Evolutionary conservation across 1,140 invertebrate genomes (phyloP).

Genomic region (Nymphalis io): DNA sequence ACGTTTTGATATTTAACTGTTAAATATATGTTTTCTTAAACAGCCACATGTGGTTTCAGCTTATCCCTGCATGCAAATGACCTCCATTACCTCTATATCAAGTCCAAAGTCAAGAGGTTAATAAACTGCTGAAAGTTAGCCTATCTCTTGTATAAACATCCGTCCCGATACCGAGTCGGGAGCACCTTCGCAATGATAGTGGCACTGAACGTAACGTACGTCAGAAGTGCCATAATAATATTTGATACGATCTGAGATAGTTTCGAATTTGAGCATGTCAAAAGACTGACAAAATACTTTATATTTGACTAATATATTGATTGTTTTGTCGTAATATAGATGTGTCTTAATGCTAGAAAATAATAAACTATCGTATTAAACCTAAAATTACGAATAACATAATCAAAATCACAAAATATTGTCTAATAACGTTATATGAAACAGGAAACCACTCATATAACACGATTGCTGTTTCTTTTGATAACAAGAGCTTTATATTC

Average conservation of each 20-base stretch:
- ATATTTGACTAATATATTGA: no score
- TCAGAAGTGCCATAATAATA: neutral
- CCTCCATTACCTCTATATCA: conserved; percentile 27
- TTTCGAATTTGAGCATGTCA: neutral
- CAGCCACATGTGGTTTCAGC: neutral
- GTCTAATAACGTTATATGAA: no score
- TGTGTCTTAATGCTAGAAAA: no score
- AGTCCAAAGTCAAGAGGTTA: conserved; percentile 56
- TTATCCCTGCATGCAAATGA: conserved; percentile 15
- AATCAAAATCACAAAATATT: no score
- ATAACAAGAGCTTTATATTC: no score
- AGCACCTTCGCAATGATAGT: conserved; percentile 56
- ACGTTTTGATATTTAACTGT: neutral
- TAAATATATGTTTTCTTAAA: neutral
- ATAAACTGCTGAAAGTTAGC: conserved; percentile 52
- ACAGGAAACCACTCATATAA: no score
- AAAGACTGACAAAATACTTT: no score
- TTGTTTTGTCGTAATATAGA: no score
- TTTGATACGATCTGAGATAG: neutral
- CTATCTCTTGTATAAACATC: conserved; percentile 65
- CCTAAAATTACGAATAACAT: no score
- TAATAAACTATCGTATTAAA: no score
- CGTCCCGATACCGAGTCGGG: conserved; percentile 51
- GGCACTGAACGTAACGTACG: neutral
- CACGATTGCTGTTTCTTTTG: no score